Conservation (phyloP, 2,113 vertebrate genomes). For the Phyllostomus discolor region DNA sequence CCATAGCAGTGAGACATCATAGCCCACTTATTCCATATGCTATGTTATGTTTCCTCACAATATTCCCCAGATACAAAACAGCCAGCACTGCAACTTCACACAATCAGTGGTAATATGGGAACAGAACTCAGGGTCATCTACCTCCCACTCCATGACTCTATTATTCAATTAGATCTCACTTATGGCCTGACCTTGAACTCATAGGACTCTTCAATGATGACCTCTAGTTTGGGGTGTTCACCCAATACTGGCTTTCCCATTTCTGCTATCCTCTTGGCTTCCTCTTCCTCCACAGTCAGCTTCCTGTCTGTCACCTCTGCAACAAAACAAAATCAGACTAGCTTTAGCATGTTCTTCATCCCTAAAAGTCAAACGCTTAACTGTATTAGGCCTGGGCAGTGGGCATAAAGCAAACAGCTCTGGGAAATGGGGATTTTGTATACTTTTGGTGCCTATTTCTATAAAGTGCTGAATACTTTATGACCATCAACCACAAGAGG, state of each 20-base stretch:
- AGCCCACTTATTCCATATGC: not conserved
- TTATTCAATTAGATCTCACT: slow-evolving; percentile 25
- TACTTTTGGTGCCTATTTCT: not conserved
- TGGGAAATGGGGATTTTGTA: not conserved
- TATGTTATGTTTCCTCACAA: not conserved
- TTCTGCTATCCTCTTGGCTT: slow-evolving; percentile 96
- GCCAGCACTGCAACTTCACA: not conserved
- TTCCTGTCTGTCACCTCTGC: slow-evolving; percentile 93
- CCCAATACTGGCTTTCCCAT: slow-evolving; percentile 97
- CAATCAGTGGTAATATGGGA: not conserved
- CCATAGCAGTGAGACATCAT: not conserved
- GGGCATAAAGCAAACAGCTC: not conserved
- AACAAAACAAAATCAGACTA: slow-evolving; percentile 67
- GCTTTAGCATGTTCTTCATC: slow-evolving; percentile 33
- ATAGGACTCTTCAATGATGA: slow-evolving; percentile 98
- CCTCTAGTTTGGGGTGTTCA: slow-evolving; percentile 94
- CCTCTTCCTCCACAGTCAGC: slow-evolving; percentile 91
- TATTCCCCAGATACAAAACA: not conserved
- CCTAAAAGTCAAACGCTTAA: not conserved
- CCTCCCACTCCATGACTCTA: not conserved
- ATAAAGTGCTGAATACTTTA: not conserved
- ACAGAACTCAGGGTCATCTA: not conserved
- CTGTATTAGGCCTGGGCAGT: not conserved
- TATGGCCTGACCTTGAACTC: slow-evolving; percentile 94
- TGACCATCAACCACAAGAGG: not conserved